A percentile compares a stretch with the other conserved stretches of the same genome.
Evolutionary conservation across 2,113 vertebrate species (phyloP).

Genomic region (Tetrax tetrax): DNA sequence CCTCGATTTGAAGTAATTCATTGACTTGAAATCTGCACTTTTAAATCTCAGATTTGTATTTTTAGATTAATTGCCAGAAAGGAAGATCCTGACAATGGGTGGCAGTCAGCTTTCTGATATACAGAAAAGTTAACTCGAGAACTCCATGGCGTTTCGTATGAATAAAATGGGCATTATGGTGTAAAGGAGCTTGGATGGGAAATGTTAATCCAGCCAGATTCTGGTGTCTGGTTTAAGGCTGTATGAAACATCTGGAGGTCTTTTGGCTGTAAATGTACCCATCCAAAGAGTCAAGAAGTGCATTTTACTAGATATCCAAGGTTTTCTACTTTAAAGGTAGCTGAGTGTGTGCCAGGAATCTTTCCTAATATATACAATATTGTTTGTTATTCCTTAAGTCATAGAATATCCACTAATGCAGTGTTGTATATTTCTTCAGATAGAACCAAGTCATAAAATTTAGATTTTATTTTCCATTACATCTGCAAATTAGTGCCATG

Average conservation of each 20-base stretch:
- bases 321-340: background rate
- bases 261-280: background rate
- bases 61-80: background rate
- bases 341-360: background rate
- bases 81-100: background rate
- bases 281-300: background rate
- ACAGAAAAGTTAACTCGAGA: background rate
- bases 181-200: background rate
- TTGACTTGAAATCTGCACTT: background rate
- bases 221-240: background rate
- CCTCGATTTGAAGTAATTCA: background rate
- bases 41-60: background rate
- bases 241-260: background rate
- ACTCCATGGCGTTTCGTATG: background rate
- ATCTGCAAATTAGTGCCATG: background rate
- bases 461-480: constrained; percentile 18
- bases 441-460: background rate
- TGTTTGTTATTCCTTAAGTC: background rate
- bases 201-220: background rate
- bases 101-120: background rate
- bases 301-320: background rate
- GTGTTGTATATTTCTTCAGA: background rate
- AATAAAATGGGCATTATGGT: background rate
- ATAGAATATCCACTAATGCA: background rate
- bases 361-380: background rate